phyloP scores from a whole-genome alignment of 2,113 vertebrate genomes.

The Dasyprocta punctata region DNA sequence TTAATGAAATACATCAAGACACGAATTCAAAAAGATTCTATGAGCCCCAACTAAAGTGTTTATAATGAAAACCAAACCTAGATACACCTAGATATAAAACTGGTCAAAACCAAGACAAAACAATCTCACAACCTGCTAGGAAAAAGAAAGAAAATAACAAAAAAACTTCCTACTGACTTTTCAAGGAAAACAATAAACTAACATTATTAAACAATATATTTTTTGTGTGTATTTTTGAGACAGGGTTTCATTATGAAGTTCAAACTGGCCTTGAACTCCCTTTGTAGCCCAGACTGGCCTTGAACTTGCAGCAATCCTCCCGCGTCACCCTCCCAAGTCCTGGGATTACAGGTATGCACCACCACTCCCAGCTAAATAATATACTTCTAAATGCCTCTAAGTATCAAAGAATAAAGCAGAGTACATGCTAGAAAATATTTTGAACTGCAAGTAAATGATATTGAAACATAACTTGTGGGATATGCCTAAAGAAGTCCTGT shows the following conservation, averaged over 20 bases:
- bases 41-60: background rate
- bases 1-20: background rate
- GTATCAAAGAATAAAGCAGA: background rate
- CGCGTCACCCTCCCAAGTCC: background rate
- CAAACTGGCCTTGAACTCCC: background rate
- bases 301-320: background rate
- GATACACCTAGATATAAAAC: background rate
- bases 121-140: background rate
- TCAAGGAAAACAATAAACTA: constrained; percentile 34
- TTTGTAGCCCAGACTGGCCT: background rate
- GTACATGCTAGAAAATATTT: background rate
- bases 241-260: background rate
- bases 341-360: background rate
- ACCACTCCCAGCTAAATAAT: background rate
- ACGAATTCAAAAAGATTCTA: constrained; percentile 13
- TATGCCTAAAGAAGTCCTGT: background rate
- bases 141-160: background rate
- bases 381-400: background rate
- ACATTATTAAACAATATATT: background rate
- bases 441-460: background rate
- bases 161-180: background rate
- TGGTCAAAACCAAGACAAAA: background rate
- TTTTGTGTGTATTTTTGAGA: background rate
- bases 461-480: background rate
- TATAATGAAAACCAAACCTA: background rate